phyloP scores from a whole-genome alignment of 2,888 invertebrate species.

The Cheilosia impressa region DNA sequence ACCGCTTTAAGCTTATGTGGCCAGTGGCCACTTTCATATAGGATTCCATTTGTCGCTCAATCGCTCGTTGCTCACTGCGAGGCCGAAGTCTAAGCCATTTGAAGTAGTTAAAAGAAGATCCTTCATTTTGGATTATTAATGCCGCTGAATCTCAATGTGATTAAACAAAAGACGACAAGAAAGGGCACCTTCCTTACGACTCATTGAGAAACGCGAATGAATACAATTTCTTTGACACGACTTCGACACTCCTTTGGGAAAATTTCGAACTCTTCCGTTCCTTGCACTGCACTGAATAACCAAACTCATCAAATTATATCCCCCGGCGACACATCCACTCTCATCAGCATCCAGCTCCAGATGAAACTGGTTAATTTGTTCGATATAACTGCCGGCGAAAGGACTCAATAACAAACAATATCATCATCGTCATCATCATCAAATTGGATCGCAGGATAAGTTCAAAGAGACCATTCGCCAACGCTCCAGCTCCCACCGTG shows the following conservation, averaged over 20 bases:
- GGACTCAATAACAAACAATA: conserved; percentile 5
- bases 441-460: conserved; percentile 23
- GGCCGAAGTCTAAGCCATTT: too few relatives aligned
- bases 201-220: background rate
- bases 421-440: background rate
- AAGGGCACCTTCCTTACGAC: too few relatives aligned
- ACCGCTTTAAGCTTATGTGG: too few relatives aligned
- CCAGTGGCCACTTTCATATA: too few relatives aligned
- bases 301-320: conserved; percentile 3
- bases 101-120: too few relatives aligned
- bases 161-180: too few relatives aligned
- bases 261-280: background rate
- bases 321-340: background rate
- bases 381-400: background rate
- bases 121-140: too few relatives aligned
- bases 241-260: background rate
- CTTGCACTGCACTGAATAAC: background rate
- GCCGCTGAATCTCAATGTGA: too few relatives aligned
- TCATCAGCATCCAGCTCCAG: background rate
- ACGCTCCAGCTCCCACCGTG: background rate
- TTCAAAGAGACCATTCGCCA: conserved; percentile 13
- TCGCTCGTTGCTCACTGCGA: too few relatives aligned
- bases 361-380: conserved; percentile 11
- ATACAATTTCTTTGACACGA: background rate
- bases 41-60: too few relatives aligned